Evolutionary conservation across 2,888 invertebrate species (phyloP).

Genomic region (Deladenus siricidicola): DNA sequence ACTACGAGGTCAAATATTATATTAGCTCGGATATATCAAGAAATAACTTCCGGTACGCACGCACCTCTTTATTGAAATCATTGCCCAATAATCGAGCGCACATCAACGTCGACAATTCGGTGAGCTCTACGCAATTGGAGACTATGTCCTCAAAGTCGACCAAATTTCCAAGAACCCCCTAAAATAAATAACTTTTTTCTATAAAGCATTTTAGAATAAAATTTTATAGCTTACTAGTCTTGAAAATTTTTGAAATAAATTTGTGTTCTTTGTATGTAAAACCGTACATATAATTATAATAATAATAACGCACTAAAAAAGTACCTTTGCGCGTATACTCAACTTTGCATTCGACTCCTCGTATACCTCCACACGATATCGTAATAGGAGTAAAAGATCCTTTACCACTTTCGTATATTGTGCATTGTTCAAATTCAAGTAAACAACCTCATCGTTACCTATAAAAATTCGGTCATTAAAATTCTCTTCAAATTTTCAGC

Average conservation of each 20-base stretch:
- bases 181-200: constrained; percentile 4
- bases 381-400: constrained; percentile 23
- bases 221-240: not conserved
- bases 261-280: not conserved
- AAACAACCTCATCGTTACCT: constrained; percentile 26
- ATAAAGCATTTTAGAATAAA: not conserved
- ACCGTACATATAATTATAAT: no score
- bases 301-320: no score
- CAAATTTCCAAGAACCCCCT: constrained; percentile 36
- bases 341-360: constrained; percentile 26
- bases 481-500: not conserved
- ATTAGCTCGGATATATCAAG: no score
- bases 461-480: not conserved
- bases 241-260: not conserved
- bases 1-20: no score
- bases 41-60: no score
- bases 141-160: constrained; percentile 41
- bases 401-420: constrained; percentile 34
- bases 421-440: constrained; percentile 29
- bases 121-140: constrained; percentile 25
- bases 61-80: constrained; percentile 26
- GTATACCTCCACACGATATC: constrained; percentile 37
- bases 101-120: constrained; percentile 31
- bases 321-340: constrained; percentile 22
- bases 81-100: constrained; percentile 28